A percentile compares a stretch with the other conserved stretches of the same genome.
Evolutionary conservation across 2,888 invertebrate species (phyloP).

Genomic region (Abrostola triplasia): DNA sequence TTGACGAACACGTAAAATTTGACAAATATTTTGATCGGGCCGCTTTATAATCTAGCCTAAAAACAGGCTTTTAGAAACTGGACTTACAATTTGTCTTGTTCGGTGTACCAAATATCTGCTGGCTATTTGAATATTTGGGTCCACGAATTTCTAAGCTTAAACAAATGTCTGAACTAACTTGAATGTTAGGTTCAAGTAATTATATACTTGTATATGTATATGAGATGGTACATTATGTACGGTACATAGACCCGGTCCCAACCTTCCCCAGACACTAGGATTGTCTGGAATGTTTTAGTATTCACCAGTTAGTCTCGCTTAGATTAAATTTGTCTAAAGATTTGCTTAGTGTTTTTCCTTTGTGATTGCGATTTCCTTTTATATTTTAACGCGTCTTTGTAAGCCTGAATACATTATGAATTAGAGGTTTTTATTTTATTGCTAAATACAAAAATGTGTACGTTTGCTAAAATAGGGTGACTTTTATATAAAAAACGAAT

Average conservation of each 20-base stretch:
- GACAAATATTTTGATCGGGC: no score
- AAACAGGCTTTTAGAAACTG: background rate
- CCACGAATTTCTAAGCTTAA: conserved; percentile 1
- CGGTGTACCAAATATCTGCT: background rate
- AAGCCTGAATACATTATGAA: no score
- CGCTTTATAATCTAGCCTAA: no score
- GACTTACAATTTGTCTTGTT: background rate
- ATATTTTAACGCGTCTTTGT: background rate
- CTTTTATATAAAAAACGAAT: no score
- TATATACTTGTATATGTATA: conserved; percentile 4
- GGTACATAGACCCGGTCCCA: background rate
- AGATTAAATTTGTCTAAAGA: conserved; percentile 29
- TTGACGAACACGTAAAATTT: no score
- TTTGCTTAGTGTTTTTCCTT: conserved; percentile 1
- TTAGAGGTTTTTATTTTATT: no score
- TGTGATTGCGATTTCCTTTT: background rate
- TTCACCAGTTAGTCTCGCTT: conserved; percentile 19
- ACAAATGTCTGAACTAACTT: background rate
- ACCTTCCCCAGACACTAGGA: conserved; percentile 24
- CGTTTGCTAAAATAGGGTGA: no score
- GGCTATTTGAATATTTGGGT: conserved; percentile 1
- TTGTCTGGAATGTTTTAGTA: conserved; percentile 27
- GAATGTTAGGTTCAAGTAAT: background rate
- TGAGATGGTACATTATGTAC: background rate
- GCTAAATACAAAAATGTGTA: no score